Conservation (phyloP, 2,888 invertebrate species). For the Kuschelorhynchus macadamiae region DNA sequence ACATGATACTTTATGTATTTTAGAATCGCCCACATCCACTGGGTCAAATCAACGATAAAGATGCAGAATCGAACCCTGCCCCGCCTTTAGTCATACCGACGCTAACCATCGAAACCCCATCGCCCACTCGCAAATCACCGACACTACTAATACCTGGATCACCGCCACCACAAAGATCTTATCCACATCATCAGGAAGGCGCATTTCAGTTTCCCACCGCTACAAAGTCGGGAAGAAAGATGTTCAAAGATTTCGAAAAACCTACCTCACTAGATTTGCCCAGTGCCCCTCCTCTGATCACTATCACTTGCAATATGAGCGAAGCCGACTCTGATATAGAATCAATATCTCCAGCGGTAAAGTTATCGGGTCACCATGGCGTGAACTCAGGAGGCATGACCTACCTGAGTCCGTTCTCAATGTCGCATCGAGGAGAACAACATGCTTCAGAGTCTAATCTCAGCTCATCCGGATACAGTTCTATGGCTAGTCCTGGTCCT, state of each 20-base stretch:
- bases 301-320: constrained; percentile 82
- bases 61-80: constrained; percentile 46
- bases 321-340: constrained; percentile 83
- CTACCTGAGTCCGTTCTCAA: constrained; percentile 84
- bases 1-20: constrained; percentile 53
- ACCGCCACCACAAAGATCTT: constrained; percentile 72
- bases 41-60: constrained; percentile 64
- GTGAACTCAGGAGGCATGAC: constrained; percentile 72
- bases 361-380: constrained; percentile 55
- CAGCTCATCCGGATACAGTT: constrained; percentile 88
- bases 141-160: constrained; percentile 69
- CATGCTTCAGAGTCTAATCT: constrained; percentile 87
- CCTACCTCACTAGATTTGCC: constrained; percentile 75
- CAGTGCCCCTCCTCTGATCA: constrained; percentile 78
- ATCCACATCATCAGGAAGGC: constrained; percentile 55
- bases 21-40: constrained; percentile 72
- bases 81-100: constrained; percentile 76
- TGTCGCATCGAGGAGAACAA: constrained; percentile 79
- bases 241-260: constrained; percentile 76
- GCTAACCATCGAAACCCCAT: constrained; percentile 78
- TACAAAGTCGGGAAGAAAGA: constrained; percentile 65
- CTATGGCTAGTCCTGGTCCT: constrained; percentile 88
- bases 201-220: constrained; percentile 60
- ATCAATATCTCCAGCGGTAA: constrained; percentile 74
- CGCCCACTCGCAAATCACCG: constrained; percentile 74